These are phyloP conservation scores for Brienomyrus longianalis DNA, from an alignment of 2,113 vertebrate genomes.

Conservation along the genomic window DNA sequence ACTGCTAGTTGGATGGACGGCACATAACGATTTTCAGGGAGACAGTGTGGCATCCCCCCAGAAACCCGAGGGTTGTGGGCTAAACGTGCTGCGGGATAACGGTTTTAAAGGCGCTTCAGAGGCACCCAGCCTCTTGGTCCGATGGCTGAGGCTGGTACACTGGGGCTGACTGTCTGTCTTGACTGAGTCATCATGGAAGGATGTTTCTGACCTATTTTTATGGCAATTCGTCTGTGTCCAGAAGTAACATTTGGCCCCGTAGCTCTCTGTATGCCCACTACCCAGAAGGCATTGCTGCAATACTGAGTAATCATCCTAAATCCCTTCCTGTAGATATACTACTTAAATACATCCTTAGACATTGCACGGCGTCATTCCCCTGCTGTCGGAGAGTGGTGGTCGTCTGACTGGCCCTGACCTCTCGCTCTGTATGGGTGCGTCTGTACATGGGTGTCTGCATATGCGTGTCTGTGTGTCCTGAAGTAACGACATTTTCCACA, in stretches of 20 bases:
- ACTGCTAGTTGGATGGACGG: background rate
- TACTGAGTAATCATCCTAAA: background rate
- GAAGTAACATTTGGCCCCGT: background rate
- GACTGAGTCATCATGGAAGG: background rate
- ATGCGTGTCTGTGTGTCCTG: background rate
- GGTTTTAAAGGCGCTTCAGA: background rate
- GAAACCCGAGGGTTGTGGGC: background rate
- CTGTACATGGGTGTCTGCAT: background rate
- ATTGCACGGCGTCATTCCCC: background rate
- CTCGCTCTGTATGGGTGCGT: background rate
- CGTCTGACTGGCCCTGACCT: background rate
- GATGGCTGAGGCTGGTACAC: background rate
- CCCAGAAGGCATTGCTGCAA: background rate
- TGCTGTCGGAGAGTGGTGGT: background rate
- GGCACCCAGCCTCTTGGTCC: background rate
- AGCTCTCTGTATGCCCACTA: background rate
- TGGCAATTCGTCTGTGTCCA: background rate
- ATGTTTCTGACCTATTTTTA: background rate
- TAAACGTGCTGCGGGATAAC: background rate
- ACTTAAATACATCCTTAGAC: background rate
- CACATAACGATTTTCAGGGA: background rate
- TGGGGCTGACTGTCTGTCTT: background rate
- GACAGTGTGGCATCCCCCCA: background rate
- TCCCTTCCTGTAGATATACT: background rate
- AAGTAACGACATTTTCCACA: conserved; percentile 45